Evolutionary conservation across 2,888 invertebrate genomes (phyloP), one percentile per base, ranked within the genome.

Genomic region (Lepidonotus clava): DNA sequence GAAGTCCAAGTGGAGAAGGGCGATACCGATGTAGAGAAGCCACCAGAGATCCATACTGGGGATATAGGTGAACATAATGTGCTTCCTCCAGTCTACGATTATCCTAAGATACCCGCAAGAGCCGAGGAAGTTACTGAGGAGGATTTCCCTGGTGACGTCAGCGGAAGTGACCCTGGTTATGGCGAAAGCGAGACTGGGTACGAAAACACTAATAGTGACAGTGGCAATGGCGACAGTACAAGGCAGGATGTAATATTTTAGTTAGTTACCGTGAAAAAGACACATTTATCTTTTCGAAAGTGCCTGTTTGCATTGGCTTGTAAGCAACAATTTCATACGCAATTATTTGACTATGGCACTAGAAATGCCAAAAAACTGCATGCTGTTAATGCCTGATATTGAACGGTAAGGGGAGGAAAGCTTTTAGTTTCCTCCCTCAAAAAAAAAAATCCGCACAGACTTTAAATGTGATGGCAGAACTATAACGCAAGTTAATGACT

Each of bases 161-260:
- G 71, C 21, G 71, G 71, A 71, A 71, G 71, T 71, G 71, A 71
- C n/a, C 71, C 71, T 21, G 71, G 71, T 2, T 71, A 71, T 38
- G 71, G 71, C 1, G 71, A 71, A 24, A 71, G 71, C 38, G 71
- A 71, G 38, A 38, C 71, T 38, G 71, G 71, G 14, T 71, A 71
- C n/a, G n/a, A n/a, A n/a, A n/a, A n/a, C n/a, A 71, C 14, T 38
- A 38, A 38, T 14, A 71, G 71, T 71, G 71, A 71, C 38, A 71
- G 34, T 71, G 18, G 5, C 14, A 34, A 71, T 4, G 71, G 38
- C 11, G 71, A 61, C 28, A 61, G 61, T 61, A 11, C 28, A 11
- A 8, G 11, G 8, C 8, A 56, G 5, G 56, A 56, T n/a, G n/a
- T n/a, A n/a, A n/a, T n/a, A n/a, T n/a, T n/a, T n/a, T n/a, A n/a